Evolutionary conservation across 1,140 invertebrate genomes (phyloP).

Genomic region (Lepidostoma basale): DNA sequence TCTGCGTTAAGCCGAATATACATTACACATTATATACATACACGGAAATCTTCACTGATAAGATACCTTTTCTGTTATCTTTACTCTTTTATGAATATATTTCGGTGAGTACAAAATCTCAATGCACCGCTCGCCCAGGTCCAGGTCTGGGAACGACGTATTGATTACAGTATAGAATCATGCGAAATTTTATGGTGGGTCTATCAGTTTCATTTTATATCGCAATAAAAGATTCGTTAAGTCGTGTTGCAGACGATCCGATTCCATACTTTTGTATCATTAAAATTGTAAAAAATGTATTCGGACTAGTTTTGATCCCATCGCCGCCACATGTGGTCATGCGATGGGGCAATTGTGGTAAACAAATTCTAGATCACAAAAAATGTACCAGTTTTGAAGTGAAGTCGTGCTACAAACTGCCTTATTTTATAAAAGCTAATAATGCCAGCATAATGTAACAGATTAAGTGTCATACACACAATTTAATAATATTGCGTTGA

Average conservation of each 20-base stretch:
- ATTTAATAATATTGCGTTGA: no score
- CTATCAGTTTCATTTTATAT: neutral
- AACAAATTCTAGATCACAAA: neutral
- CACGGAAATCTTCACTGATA: no score
- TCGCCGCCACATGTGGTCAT: constrained; percentile 20
- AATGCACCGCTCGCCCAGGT: no score
- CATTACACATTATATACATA: no score
- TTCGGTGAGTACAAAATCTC: no score
- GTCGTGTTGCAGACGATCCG: neutral
- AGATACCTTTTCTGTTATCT: no score
- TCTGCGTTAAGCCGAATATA: no score
- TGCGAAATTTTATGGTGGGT: neutral
- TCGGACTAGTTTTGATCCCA: constrained; percentile 5
- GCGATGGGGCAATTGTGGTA: constrained; percentile 23
- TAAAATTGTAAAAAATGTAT: neutral
- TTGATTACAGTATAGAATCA: neutral
- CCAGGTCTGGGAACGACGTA: no score
- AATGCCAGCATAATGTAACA: no score
- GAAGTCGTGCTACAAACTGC: constrained; percentile 6
- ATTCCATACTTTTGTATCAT: constrained; percentile 8
- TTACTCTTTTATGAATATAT: no score
- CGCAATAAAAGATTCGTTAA: neutral
- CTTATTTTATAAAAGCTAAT: no score
- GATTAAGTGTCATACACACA: no score
- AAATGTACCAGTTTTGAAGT: constrained; percentile 6